Base-by-base conservation (phyloP, 2,888 invertebrate genomes). In the Drosophila prolongata region DNA sequence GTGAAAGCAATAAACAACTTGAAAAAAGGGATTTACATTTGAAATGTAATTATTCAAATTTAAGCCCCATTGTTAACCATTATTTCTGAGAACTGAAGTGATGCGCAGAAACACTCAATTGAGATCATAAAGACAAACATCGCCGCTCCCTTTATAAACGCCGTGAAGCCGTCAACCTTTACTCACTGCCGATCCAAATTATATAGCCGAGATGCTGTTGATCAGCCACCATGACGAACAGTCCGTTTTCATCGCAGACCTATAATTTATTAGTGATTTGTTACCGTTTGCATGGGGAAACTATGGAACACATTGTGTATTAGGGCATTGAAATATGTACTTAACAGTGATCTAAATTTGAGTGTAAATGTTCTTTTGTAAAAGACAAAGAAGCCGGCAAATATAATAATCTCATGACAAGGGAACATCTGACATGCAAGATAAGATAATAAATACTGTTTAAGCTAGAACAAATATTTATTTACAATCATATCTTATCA, bases 161-260 rank as follows among this genome's bases (percentile, higher is more conserved):
- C 30, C 10, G 35, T 11, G n/a, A 9, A 54, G 8, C 8, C 24
- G 6, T 4, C 46, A 47, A 38, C 44, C 44, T 44, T n/a, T 44
- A 34, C 34, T 66, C 66, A 44, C n/a, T 6, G 6, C 13, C 11
- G 14, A 34, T 34, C 24, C 6, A 66, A 65, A 65, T 65, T 65
- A 65, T 67, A 65, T 46, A n/a, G 44, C 24, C 3, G 43, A 38
- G 65, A 24, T 34, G 24, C 30, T 52, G 30, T 44, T 30, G 65
- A 67, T 53, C 65, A 67, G 46, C 6, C 44, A 54, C 54, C 65
- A 46, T 65, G 65, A 65, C 65, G 65, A 19, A 13, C n/a, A 37
- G 30, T 19, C 11, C 3, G 16, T 38, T 34, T 34, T 14, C 19
- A 49, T 34, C 3, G 10, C 27, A 11, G 44, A 16, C 34, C 65